Evolutionary conservation across 1,140 invertebrate genomes (phyloP).

Genomic region (Drosophila kurseongensis): DNA sequence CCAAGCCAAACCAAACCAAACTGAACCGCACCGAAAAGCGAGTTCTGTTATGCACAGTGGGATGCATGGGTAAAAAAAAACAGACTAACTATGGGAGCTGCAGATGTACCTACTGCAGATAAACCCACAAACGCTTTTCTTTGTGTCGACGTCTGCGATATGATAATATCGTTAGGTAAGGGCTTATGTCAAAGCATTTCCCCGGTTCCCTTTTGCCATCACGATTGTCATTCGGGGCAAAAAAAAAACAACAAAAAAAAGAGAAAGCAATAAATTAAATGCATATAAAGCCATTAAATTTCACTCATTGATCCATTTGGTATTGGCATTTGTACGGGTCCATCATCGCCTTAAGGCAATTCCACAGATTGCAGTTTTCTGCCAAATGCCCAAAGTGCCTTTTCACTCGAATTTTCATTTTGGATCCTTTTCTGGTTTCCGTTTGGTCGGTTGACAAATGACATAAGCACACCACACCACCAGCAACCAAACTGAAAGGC

Average conservation of each 20-base stretch:
- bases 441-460: constrained; percentile 46
- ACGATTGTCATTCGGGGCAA: constrained; percentile 38
- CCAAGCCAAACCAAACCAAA: constrained; percentile 5
- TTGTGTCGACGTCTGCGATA: constrained; percentile 38
- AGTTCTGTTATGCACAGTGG: constrained; percentile 78
- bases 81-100: constrained; percentile 49
- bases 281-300: constrained; percentile 48
- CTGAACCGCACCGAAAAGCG: constrained; percentile 37
- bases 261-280: constrained; percentile 49
- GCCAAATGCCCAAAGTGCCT: constrained; percentile 28
- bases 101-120: constrained; percentile 22
- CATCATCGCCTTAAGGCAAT: constrained; percentile 20
- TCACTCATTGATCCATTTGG: constrained; percentile 60
- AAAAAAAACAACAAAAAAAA: neutral
- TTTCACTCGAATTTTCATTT: constrained; percentile 16
- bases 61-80: constrained; percentile 26
- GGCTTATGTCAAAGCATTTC: constrained; percentile 39
- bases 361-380: constrained; percentile 33
- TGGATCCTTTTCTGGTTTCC: constrained; percentile 12
- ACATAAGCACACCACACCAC: constrained; percentile 57
- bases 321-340: constrained; percentile 51
- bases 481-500: constrained; percentile 5
- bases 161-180: constrained; percentile 66
- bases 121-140: constrained; percentile 38
- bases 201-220: constrained; percentile 16